Conservation (phyloP, 37 sponge, comb jelly and placozoan species). For the Spongilla lacustris region DNA sequence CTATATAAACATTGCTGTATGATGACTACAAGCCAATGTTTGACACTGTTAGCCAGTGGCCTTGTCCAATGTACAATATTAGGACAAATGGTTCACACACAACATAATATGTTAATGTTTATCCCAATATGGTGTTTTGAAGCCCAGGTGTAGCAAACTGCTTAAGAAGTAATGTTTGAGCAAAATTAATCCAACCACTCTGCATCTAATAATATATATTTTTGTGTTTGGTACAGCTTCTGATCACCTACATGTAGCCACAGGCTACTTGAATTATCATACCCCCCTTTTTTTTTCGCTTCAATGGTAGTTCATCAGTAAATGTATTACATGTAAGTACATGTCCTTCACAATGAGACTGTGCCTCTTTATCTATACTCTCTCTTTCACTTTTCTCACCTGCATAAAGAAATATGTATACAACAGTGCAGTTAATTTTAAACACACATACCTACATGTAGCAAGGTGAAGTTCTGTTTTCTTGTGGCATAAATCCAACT, state of each 20-base stretch:
- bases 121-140: not conserved
- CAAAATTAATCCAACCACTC: not conserved
- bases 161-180: not conserved
- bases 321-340: not conserved
- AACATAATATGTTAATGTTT: not conserved
- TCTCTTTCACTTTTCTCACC: not conserved
- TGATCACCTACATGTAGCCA: not conserved
- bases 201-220: not conserved
- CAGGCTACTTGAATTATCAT: not conserved
- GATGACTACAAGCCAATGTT: not conserved
- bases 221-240: not conserved
- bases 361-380: not conserved
- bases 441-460: not conserved
- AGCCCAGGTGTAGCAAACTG: not conserved
- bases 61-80: not conserved
- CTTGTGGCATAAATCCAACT: not conserved
- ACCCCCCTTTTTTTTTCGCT: not conserved
- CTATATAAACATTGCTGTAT: not conserved
- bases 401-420: not conserved
- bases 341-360: not conserved
- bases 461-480: not conserved
- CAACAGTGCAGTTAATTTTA: not conserved
- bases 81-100: not conserved
- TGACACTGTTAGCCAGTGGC: not conserved
- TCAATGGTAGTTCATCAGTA: not conserved